phyloP scores from a whole-genome alignment of 1,140 invertebrate species.

The Drosophila cardini region DNA sequence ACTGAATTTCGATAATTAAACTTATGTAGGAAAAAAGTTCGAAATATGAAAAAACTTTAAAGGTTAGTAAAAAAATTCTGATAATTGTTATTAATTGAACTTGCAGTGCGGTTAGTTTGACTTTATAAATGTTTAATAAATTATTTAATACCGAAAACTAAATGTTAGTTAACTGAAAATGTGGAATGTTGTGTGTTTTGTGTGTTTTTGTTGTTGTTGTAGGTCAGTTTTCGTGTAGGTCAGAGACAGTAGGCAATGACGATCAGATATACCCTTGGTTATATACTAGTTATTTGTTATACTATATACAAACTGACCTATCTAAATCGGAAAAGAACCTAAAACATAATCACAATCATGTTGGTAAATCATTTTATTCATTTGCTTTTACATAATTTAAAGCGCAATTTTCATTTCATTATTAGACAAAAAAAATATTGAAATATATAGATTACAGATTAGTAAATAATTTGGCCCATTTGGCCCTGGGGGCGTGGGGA shows the following conservation, averaged over 20 bases:
- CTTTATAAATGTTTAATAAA: slow-evolving; percentile 38
- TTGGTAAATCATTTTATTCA: slow-evolving; percentile 25
- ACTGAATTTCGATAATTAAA: slow-evolving; percentile 13
- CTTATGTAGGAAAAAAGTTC: slow-evolving; percentile 6
- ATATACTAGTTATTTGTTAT: slow-evolving; percentile 8
- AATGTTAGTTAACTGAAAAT: slow-evolving; percentile 58
- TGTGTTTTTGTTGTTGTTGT: slow-evolving; percentile 9
- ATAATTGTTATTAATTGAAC: slow-evolving; percentile 35
- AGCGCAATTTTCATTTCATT: neutral
- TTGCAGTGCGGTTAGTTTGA: slow-evolving; percentile 53
- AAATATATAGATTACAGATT: neutral
- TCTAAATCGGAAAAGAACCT: slow-evolving; percentile 4
- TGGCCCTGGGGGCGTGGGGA: too few relatives aligned
- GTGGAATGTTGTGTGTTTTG: slow-evolving; percentile 11
- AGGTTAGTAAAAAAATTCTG: slow-evolving; percentile 14
- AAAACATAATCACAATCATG: slow-evolving; percentile 33
- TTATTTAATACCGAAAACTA: slow-evolving; percentile 31
- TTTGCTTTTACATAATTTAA: slow-evolving; percentile 37
- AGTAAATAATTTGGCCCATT: slow-evolving; percentile 7
- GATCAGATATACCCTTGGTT: neutral
- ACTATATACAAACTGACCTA: slow-evolving; percentile 35
- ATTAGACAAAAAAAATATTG: neutral
- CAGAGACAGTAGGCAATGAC: slow-evolving; percentile 21
- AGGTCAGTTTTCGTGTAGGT: slow-evolving; percentile 14
- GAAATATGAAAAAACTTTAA: slow-evolving; percentile 11